These are phyloP conservation scores for Lagenorhynchus albirostris DNA, from an alignment of 2,113 vertebrate species.

Conservation along the genomic window DNA sequence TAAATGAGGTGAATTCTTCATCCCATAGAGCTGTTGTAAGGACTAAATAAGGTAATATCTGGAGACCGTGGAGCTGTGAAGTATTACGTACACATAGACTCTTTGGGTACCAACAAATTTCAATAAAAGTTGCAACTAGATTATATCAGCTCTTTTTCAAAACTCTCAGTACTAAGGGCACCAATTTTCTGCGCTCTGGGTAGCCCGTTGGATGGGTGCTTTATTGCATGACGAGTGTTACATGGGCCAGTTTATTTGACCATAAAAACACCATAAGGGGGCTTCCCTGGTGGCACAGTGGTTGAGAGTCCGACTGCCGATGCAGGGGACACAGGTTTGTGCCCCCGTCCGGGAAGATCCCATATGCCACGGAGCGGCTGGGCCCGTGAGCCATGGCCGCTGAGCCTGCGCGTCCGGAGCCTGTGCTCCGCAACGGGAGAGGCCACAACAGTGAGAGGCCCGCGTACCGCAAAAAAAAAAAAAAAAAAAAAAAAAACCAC, in stretches of 20 bases:
- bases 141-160: background rate
- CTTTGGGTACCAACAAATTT: background rate
- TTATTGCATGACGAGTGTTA: background rate
- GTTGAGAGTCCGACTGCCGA: too few species aligned
- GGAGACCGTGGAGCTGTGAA: background rate
- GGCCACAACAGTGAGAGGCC: too few species aligned
- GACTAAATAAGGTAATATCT: background rate
- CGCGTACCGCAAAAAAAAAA: background rate
- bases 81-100: background rate
- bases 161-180: background rate
- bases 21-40: accelerated
- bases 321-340: too few species aligned
- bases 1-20: background rate
- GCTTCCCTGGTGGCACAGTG: too few species aligned
- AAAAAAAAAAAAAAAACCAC: background rate
- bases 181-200: background rate
- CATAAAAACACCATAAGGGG: background rate
- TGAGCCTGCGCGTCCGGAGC: too few species aligned
- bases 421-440: too few species aligned
- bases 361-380: too few species aligned
- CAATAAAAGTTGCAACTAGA: background rate
- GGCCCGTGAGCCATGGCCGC: too few species aligned
- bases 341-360: too few species aligned
- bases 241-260: background rate
- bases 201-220: background rate